These are phyloP conservation scores for Myotis myotis DNA, from an alignment of 2,797 vertebrate species.

Conservation along the genomic window DNA sequence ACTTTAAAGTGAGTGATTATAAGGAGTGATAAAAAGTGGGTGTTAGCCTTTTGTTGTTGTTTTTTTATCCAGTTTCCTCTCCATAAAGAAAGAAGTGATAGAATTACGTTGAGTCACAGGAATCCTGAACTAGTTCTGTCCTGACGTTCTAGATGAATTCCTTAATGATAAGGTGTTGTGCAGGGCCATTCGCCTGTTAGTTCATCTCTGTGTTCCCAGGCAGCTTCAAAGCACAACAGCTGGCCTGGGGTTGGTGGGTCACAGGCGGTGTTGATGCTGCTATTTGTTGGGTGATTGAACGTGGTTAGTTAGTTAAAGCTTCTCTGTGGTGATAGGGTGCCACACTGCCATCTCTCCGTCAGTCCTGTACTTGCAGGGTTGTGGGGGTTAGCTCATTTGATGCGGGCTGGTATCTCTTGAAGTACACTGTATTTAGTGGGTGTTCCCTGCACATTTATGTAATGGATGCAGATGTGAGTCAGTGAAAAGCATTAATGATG, in stretches of 20 bases:
- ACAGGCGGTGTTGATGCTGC: background rate
- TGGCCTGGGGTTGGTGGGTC: background rate
- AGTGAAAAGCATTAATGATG: background rate
- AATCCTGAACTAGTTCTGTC: background rate
- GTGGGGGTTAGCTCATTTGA: background rate
- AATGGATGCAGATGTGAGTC: background rate
- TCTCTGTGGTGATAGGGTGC: background rate
- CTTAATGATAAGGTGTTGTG: background rate
- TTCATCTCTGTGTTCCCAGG: background rate
- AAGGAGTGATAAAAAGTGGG: background rate
- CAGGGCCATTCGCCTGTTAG: background rate
- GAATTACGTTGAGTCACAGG: background rate
- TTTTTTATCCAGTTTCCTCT: background rate
- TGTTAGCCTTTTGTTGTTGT: background rate
- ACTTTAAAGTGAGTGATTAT: background rate
- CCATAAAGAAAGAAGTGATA: background rate
- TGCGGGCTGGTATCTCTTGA: background rate
- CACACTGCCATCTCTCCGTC: background rate
- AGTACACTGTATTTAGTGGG: background rate
- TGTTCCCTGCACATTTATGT: background rate
- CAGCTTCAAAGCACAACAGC: background rate
- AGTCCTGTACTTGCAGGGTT: background rate
- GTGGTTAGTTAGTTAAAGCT: background rate
- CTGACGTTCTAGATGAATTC: background rate
- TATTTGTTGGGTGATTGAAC: background rate